A percentile compares a stretch with the other conserved stretches of the same genome.
Conservation (phyloP, 1,140 invertebrate species). For the Scaptomyza montana region DNA sequence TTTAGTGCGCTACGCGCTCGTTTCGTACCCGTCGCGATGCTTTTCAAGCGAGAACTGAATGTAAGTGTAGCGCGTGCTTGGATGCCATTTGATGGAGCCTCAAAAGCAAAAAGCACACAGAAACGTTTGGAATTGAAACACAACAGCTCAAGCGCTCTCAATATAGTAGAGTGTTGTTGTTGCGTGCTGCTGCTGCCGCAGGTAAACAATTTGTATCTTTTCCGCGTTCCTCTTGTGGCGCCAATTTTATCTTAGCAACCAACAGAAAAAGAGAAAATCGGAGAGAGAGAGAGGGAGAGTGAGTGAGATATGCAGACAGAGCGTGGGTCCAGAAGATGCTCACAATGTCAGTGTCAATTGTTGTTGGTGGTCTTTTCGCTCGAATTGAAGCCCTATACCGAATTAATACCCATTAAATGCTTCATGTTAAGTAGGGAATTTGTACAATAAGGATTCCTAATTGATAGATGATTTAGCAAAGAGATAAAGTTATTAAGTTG, state of each 20-base stretch:
- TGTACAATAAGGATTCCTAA: background rate
- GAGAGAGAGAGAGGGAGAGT: slow-evolving; percentile 11
- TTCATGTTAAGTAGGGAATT: slow-evolving; percentile 8
- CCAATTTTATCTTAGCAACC: slow-evolving; percentile 21
- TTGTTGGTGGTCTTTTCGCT: slow-evolving; percentile 37
- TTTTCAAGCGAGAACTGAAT: slow-evolving; percentile 57
- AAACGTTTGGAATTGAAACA: slow-evolving; percentile 52
- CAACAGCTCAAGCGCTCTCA: slow-evolving; percentile 4
- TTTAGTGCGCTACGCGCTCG: slow-evolving; percentile 29
- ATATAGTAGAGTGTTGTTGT: background rate
- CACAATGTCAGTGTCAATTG: slow-evolving; percentile 75
- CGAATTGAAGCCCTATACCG: slow-evolving; percentile 58
- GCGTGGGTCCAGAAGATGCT: slow-evolving; percentile 37
- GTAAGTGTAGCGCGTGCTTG: slow-evolving; percentile 52
- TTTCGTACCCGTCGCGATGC: slow-evolving; percentile 66
- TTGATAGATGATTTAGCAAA: too few relatives aligned
- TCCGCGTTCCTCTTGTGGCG: slow-evolving; percentile 48
- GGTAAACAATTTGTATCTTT: slow-evolving; percentile 50
- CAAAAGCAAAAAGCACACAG: slow-evolving; percentile 39
- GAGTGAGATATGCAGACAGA: slow-evolving; percentile 1
- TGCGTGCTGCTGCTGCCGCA: slow-evolving; percentile 21
- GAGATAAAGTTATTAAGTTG: too few relatives aligned
- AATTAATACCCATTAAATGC: slow-evolving; percentile 20
- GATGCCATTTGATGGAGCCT: slow-evolving; percentile 38
- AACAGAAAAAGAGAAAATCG: background rate